A percentile compares a stretch with the other conserved stretches of the same genome.
Conservation (phyloP, 2,888 invertebrate genomes). For the Mesorhabditis spiculigera region DNA sequence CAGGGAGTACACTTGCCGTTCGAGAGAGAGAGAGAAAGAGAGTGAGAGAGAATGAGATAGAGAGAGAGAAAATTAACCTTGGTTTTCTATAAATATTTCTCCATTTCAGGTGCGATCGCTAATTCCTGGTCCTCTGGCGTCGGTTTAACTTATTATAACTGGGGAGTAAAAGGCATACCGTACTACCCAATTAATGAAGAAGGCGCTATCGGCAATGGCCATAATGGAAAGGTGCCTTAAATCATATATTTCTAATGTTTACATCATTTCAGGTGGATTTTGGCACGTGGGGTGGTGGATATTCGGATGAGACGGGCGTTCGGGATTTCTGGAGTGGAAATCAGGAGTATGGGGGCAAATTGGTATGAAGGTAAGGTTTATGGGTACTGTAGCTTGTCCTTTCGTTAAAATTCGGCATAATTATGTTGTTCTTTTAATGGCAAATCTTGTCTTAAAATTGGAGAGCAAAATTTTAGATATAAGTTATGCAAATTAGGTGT, state of each 20-base stretch:
- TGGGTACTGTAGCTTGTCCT: not conserved
- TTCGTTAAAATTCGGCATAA: not conserved
- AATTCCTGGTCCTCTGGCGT: constrained; percentile 48
- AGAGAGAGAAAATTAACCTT: not conserved
- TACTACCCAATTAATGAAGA: constrained; percentile 49
- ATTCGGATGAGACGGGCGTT: constrained; percentile 45
- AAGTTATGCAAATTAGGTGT: constrained; percentile 19
- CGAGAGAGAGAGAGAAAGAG: too few species aligned
- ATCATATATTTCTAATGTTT: not conserved
- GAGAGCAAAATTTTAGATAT: not conserved
- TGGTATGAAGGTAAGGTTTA: constrained; percentile 47
- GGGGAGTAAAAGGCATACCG: constrained; percentile 49
- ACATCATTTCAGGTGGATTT: constrained; percentile 25
- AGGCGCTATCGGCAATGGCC: constrained; percentile 44
- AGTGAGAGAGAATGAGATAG: too few species aligned
- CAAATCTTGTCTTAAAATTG: too few species aligned
- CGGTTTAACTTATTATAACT: constrained; percentile 43
- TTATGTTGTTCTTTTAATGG: not conserved
- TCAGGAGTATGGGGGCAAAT: constrained; percentile 43
- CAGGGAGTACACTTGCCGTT: too few species aligned
- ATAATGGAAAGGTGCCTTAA: constrained; percentile 41
- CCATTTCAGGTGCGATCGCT: constrained; percentile 38
- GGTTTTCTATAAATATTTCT: not conserved
- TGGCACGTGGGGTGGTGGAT: constrained; percentile 48
- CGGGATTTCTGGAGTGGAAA: constrained; percentile 47